phyloP scores from a whole-genome alignment of 2,113 vertebrate species.

The Tringa solitaria region DNA sequence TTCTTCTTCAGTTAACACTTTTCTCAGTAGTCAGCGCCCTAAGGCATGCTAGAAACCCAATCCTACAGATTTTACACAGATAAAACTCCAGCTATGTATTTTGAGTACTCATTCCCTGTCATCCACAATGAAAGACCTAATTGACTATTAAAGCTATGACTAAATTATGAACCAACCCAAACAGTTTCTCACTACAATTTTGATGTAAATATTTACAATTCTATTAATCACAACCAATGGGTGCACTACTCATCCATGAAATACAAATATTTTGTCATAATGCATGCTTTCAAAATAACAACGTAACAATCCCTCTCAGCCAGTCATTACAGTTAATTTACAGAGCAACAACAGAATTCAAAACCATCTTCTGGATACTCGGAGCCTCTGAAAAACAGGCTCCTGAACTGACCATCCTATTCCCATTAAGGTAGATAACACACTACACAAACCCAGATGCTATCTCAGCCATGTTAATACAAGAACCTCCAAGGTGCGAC shows the following conservation, averaged over 20 bases:
- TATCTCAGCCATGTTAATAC: background rate
- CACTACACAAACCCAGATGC: background rate
- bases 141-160: background rate
- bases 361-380: background rate
- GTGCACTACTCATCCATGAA: background rate
- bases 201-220: background rate
- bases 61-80: background rate
- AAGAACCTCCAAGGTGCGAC: background rate
- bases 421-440: background rate
- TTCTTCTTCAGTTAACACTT: background rate
- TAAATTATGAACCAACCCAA: background rate
- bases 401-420: background rate
- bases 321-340: background rate
- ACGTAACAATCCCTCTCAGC: background rate
- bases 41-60: background rate
- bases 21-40: background rate
- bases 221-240: background rate
- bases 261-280: background rate
- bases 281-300: background rate
- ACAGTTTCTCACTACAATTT: background rate
- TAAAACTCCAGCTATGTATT: background rate
- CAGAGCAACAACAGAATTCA: background rate
- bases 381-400: background rate
- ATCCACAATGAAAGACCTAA: background rate
- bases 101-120: background rate